A percentile compares a stretch with the other conserved stretches of the same genome.
Conservation (phyloP, 2,113 vertebrate genomes). For the Spermophilus dauricus region DNA sequence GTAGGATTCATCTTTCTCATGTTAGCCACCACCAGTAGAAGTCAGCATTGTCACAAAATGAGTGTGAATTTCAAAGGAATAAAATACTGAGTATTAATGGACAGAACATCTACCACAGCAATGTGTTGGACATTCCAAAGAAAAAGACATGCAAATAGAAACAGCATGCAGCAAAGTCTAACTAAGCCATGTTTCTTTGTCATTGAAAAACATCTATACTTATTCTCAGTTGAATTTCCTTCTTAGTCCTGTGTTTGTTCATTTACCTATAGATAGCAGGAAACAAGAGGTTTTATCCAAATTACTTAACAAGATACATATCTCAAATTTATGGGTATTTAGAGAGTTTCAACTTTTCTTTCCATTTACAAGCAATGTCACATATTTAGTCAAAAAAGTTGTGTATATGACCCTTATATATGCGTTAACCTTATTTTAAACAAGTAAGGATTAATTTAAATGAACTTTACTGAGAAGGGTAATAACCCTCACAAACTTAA, state of each 20-base stretch:
- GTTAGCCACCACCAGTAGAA: not conserved
- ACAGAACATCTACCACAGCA: not conserved
- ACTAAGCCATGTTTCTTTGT: not conserved
- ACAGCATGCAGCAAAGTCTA: not conserved
- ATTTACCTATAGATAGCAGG: not conserved
- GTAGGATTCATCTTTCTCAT: not conserved
- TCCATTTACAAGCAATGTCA: not conserved
- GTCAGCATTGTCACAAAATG: conserved; percentile 21
- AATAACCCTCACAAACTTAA: not conserved
- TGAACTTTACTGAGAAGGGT: not conserved
- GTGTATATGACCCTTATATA: not conserved
- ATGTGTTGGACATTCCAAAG: not conserved
- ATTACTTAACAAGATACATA: not conserved
- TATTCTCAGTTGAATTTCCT: conserved; percentile 2
- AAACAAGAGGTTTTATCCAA: not conserved
- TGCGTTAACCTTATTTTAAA: conserved; percentile 19
- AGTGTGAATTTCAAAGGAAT: not conserved
- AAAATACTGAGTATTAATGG: not conserved
- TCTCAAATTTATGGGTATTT: not conserved
- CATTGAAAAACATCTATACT: not conserved
- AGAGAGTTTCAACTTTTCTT: not conserved
- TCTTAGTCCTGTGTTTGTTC: not conserved
- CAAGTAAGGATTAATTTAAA: not conserved
- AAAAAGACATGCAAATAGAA: not conserved
- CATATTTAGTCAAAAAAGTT: conserved; percentile 35